Conservation (phyloP, 2,113 vertebrate species). For the Sceloporus tristichus region DNA sequence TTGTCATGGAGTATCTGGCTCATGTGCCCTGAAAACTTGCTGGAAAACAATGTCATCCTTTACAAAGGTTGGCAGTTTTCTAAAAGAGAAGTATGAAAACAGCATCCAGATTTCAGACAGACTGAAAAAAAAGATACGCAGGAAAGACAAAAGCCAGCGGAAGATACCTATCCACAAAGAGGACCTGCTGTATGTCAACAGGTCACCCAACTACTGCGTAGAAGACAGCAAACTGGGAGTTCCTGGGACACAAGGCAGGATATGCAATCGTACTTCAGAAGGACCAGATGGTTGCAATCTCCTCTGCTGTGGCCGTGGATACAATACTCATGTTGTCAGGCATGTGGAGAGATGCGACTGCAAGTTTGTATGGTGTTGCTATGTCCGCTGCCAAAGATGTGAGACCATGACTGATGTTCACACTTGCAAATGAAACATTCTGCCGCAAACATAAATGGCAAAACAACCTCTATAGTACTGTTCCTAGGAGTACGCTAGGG, state of each 20-base stretch:
- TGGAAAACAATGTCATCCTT: constrained; percentile 95
- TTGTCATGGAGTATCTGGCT: constrained; percentile 96
- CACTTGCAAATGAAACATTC: constrained; percentile 88
- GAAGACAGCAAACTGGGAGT: constrained; percentile 87
- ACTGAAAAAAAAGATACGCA: constrained; percentile 82
- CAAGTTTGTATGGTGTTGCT: constrained; percentile 98
- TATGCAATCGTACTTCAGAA: constrained; percentile 89
- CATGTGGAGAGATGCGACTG: constrained; percentile 93
- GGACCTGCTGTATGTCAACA: constrained; percentile 90
- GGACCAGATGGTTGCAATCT: constrained; percentile 90
- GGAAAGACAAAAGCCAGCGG: constrained; percentile 85
- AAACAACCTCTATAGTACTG: rapidly evolving
- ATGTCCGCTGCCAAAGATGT: constrained; percentile 91
- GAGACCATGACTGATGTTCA: constrained; percentile 97
- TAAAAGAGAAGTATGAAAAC: constrained; percentile 94
- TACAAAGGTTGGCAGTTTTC: constrained; percentile 86
- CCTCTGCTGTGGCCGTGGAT: constrained; percentile 94
- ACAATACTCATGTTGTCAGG: constrained; percentile 94
- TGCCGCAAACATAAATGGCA: rapidly evolving
- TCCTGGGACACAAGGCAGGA: constrained; percentile 89
- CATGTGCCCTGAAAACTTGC: constrained; percentile 97
- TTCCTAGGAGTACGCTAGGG: rapidly evolving
- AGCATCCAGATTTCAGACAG: constrained; percentile 90
- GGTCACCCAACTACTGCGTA: constrained; percentile 95
- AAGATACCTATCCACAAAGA: constrained; percentile 80